Conservation (phyloP, 2,888 invertebrate species). For the Melangyna quadrimaculata region DNA sequence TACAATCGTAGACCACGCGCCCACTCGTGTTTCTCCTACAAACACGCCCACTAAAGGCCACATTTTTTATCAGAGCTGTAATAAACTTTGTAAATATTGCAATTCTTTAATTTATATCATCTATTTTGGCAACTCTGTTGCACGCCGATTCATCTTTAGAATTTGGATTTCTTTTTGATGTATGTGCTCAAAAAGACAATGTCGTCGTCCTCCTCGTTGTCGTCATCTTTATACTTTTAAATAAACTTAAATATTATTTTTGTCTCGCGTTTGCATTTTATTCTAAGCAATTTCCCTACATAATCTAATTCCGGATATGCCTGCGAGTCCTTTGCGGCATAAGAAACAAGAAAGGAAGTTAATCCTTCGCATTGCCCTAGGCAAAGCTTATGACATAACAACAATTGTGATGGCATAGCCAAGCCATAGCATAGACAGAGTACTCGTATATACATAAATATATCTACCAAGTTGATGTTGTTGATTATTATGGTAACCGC, state of each 20-base stretch:
- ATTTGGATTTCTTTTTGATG: not conserved
- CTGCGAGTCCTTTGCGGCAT: not conserved
- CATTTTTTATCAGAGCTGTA: too few relatives aligned
- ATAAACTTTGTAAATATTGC: not conserved
- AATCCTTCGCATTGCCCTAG: slow-evolving; percentile 37
- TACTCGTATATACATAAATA: not conserved
- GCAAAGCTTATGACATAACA: slow-evolving; percentile 44
- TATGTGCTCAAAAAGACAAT: not conserved
- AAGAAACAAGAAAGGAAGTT: not conserved
- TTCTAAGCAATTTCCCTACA: slow-evolving; percentile 60
- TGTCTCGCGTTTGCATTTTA: slow-evolving; percentile 50
- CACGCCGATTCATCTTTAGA: not conserved
- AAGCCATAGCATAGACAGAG: not conserved
- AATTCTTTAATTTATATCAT: not conserved
- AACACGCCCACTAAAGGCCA: too few relatives aligned
- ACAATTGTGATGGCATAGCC: slow-evolving; percentile 22
- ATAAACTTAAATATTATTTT: slow-evolving; percentile 58
- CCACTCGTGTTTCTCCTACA: too few relatives aligned
- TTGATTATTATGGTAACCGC: slow-evolving; percentile 35
- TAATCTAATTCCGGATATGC: slow-evolving; percentile 65
- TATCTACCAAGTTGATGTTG: not conserved
- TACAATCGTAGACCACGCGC: too few relatives aligned
- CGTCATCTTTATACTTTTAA: not conserved
- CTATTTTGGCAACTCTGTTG: not conserved
- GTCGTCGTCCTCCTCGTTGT: not conserved